phyloP scores from a whole-genome alignment of 2,113 vertebrate species.

The Esox niger region DNA sequence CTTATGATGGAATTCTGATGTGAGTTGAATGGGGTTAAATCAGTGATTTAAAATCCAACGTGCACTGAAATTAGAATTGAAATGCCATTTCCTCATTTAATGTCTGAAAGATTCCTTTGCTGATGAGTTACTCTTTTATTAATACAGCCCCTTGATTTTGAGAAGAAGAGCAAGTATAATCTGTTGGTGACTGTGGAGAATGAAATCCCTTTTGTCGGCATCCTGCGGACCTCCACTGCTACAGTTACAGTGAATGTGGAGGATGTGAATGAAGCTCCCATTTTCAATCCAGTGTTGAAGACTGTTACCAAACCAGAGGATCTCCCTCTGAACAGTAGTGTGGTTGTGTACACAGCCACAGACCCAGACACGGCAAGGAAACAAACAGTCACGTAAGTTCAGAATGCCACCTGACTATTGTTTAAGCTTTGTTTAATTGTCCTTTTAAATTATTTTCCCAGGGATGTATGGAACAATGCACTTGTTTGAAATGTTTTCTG shows the following conservation, averaged over 20 bases:
- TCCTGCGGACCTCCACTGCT: constrained; percentile 73
- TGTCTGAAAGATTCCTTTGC: no score
- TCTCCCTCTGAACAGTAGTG: constrained; percentile 26
- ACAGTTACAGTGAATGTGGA: constrained; percentile 73
- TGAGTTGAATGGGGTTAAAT: no score
- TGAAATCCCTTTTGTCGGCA: constrained; percentile 42
- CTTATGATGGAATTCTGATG: no score
- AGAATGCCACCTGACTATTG: background rate
- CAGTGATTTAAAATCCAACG: no score
- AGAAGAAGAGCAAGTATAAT: constrained; percentile 60
- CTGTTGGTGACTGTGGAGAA: constrained; percentile 77
- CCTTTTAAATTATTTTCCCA: no score
- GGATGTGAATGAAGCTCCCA: constrained; percentile 74
- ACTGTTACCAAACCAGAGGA: constrained; percentile 66
- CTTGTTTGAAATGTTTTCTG: no score
- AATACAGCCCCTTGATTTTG: constrained; percentile 83
- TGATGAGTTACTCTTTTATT: background rate
- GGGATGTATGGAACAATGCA: no score
- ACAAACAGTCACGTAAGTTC: constrained; percentile 81
- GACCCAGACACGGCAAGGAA: constrained; percentile 79
- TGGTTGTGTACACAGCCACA: constrained; percentile 75
- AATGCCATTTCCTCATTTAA: no score
- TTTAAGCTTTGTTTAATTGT: no score
- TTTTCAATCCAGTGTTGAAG: constrained; percentile 74
- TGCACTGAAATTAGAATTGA: no score